A percentile compares a stretch with the other conserved stretches of the same genome.
These are phyloP conservation scores for Melanerpes aurifrons DNA, from an alignment of 2,113 vertebrate species.

Conservation along the genomic window DNA sequence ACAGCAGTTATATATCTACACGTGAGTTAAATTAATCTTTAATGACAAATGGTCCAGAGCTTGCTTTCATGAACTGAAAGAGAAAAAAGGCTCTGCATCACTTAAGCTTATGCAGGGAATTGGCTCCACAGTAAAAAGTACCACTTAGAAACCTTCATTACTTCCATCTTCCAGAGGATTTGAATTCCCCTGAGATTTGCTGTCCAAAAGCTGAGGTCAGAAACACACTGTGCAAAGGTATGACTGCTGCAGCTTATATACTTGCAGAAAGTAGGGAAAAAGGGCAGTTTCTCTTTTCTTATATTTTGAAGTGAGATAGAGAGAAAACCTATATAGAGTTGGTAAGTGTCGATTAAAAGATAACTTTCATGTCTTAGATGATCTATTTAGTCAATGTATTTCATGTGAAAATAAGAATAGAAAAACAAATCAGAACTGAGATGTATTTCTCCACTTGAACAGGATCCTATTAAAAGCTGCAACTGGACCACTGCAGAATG, in stretches of 20 bases:
- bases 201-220: constrained; percentile 1
- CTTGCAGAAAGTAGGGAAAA: background rate
- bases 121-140: background rate
- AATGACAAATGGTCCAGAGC: background rate
- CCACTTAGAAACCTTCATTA: background rate
- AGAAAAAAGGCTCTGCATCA: background rate
- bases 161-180: background rate
- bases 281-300: background rate
- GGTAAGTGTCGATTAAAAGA: background rate
- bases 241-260: background rate
- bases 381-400: background rate
- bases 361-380: background rate
- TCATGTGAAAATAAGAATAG: background rate
- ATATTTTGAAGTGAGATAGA: background rate
- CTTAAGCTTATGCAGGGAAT: background rate
- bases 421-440: background rate
- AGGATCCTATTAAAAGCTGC: background rate
- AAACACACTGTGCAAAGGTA: background rate
- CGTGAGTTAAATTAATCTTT: background rate
- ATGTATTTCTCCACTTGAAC: background rate
- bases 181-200: background rate
- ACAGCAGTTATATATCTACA: background rate
- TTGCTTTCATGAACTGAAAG: background rate
- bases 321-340: background rate
- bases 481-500: background rate